A percentile compares a stretch with the other conserved stretches of the same genome.
Evolutionary conservation across 2,797 vertebrate species (phyloP).

Genomic region (Centroberyx gerrardi): DNA sequence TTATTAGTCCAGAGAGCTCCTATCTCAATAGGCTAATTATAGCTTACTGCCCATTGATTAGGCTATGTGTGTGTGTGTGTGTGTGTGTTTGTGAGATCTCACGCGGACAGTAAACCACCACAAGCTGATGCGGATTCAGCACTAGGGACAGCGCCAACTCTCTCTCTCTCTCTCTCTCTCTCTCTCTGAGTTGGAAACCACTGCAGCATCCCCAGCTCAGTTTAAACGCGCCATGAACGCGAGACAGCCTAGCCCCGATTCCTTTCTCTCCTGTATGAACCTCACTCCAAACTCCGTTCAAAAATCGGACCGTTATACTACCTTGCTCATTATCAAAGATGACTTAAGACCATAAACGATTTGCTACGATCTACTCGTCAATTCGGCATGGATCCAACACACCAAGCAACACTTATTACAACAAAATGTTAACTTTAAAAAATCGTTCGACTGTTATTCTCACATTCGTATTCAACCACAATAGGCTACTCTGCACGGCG

Average conservation of each 20-base stretch:
- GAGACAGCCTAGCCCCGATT: neutral
- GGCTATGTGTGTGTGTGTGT: neutral
- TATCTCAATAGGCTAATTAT: constrained; percentile 1
- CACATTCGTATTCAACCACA: no score
- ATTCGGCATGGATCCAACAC: no score
- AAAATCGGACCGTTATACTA: no score
- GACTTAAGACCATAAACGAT: no score
- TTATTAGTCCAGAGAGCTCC: neutral
- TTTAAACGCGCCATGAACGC: neutral
- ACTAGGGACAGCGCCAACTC: constrained; percentile 53
- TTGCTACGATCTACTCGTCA: no score
- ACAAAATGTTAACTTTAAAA: no score
- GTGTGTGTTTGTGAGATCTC: neutral
- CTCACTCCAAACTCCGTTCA: no score
- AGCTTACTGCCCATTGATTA: neutral
- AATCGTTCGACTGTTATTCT: no score
- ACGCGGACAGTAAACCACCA: neutral
- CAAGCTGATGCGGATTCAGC: constrained; percentile 55
- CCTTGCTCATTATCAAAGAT: no score
- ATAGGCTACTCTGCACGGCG: no score
- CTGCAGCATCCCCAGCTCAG: constrained; percentile 2
- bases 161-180: neutral
- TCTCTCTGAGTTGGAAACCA: neutral
- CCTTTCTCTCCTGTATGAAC: no score
- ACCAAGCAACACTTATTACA: no score